phyloP scores from a whole-genome alignment of 2,888 invertebrate genomes.

The Erebia ligea region DNA sequence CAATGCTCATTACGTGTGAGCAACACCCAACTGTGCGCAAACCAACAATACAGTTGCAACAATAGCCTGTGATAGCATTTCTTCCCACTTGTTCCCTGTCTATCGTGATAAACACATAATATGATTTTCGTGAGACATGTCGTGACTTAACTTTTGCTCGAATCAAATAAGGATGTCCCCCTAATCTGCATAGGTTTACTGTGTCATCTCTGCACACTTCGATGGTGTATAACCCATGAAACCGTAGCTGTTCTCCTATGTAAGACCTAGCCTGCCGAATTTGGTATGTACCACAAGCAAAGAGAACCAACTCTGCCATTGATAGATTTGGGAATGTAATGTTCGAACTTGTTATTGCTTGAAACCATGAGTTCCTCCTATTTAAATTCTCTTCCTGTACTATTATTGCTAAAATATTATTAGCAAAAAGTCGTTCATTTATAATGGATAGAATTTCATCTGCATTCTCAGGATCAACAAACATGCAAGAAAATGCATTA shows the following conservation, averaged over 20 bases:
- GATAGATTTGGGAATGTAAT: not conserved
- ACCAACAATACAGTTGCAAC: slow-evolving; percentile 1
- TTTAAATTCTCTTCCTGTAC: not conserved
- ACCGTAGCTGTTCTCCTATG: not conserved
- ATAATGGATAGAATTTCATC: not conserved
- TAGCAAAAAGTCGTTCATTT: not conserved
- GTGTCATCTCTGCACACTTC: not conserved
- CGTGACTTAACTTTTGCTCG: slow-evolving; percentile 1
- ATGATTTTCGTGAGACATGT: not conserved
- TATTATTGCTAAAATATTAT: not conserved
- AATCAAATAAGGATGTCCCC: not conserved
- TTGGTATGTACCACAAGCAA: slow-evolving; percentile 2
- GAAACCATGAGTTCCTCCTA: not conserved
- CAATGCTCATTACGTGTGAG: slow-evolving; percentile 1
- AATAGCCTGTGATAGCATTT: not conserved
- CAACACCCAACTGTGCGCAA: not conserved
- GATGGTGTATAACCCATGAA: slow-evolving; percentile 1
- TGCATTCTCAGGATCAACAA: slow-evolving; percentile 2
- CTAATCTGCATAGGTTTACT: not conserved
- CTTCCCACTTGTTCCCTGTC: not conserved
- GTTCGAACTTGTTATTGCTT: not conserved
- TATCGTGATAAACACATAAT: not conserved
- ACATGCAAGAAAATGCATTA: not conserved
- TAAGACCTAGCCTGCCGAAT: slow-evolving; percentile 4
- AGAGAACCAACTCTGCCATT: not conserved